Base-by-base conservation (phyloP, 2,797 vertebrate genomes). In the Nasua narica region DNA sequence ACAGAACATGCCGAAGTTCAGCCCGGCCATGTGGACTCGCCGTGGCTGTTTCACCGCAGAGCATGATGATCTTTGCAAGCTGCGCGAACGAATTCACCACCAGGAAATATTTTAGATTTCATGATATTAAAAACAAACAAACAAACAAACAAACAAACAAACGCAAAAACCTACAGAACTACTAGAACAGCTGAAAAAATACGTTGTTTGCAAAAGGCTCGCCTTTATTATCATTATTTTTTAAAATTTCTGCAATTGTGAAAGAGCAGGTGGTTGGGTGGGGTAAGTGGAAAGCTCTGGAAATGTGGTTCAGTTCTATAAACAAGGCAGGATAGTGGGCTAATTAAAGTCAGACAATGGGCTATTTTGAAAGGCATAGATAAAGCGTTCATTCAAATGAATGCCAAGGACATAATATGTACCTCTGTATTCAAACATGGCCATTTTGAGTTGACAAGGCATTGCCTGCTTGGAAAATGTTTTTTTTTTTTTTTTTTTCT, bases 131-230 rank as follows among this genome's bases (percentile, higher is more conserved):
- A 94, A 91, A 76, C 40, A 54, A 37, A 43, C 43, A 43, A 43
- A 40, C 3, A 40, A 40, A 40, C 40, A 35, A 77, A 76, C 37
- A 54, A 37, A n/a, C n/a, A n/a, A n/a, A n/a, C n/a, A n/a, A n/a
- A n/a, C n/a, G n/a, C n/a, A n/a, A 5, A 35, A 81, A 32, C 35
- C 56, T 27, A 46, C 27, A 85, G 67, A 60, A 94, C 72, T 60
- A 96, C 87, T 78, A 88, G 93, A 91, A 83, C 96, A 97, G 97
- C 97, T 96, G 94, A 97, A 90, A 98, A 98, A 97, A 97, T 96
- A 97, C 94, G 92, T 76, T 87, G 79, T 72, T 93, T 92, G 50
- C 46, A 84, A 92, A 95, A 90, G 29, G 70, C 83, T 94, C 0
- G 11, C 87, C 74, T 95, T 96, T 96, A 93, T 96, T 91, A 91